Evolutionary conservation across 1,140 invertebrate genomes (phyloP).

Genomic region (Drosophila arizonae): DNA sequence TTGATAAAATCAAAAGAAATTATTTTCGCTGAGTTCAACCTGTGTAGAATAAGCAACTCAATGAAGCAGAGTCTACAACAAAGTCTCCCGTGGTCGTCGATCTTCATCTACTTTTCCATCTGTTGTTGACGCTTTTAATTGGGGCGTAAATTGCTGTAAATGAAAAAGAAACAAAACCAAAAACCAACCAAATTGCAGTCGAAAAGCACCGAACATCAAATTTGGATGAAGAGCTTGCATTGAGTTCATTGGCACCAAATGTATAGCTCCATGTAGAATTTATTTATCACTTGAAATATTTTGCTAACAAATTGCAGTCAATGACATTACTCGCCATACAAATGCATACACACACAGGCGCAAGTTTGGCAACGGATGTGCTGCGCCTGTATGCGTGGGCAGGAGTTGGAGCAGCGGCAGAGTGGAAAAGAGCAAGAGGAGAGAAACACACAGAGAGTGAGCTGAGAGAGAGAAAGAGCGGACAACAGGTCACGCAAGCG

Average conservation of each 20-base stretch:
- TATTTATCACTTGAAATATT: conserved; percentile 80
- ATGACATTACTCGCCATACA: conserved; percentile 63
- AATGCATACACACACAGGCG: conserved; percentile 30
- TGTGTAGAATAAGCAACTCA: conserved; percentile 30
- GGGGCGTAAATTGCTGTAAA: conserved; percentile 61
- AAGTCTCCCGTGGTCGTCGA: conserved; percentile 15
- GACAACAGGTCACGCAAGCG: conserved; percentile 76
- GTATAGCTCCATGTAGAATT: conserved; percentile 58
- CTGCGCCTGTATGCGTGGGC: conserved; percentile 41
- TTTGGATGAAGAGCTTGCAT: conserved; percentile 40
- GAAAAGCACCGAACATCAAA: conserved; percentile 27
- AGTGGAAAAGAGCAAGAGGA: conserved; percentile 7
- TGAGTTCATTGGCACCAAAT: conserved; percentile 62
- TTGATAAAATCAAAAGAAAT: conserved; percentile 69
- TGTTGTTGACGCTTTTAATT: conserved; percentile 52
- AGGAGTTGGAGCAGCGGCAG: conserved; percentile 1
- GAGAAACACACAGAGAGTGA: conserved; percentile 3
- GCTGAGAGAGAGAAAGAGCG: conserved; percentile 26
- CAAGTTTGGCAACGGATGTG: conserved; percentile 59
- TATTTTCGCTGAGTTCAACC: conserved; percentile 71
- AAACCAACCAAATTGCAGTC: conserved; percentile 31
- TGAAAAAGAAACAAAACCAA: not conserved
- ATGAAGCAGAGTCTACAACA: conserved; percentile 2
- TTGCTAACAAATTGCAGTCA: conserved; percentile 82
- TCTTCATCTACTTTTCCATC: conserved; percentile 6